Evolutionary conservation across 1,140 invertebrate species (phyloP).

Genomic region (Nebria ingens): DNA sequence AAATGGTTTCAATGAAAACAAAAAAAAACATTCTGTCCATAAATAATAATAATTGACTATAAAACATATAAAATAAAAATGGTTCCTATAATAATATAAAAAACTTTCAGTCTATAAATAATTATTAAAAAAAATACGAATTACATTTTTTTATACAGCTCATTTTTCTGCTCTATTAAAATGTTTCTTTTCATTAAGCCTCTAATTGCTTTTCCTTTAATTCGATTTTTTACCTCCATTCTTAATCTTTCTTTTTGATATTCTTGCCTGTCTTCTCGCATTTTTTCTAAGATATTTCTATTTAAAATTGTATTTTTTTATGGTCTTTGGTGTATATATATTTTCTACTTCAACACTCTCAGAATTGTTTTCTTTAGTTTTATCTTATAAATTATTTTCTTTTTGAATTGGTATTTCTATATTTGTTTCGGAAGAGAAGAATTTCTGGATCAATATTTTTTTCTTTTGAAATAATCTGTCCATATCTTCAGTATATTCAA

Average conservation of each 20-base stretch:
- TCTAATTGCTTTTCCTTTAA: background rate
- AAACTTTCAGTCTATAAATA: background rate
- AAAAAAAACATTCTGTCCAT: background rate
- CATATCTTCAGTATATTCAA: conserved; percentile 16
- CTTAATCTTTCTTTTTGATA: background rate
- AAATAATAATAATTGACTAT: background rate
- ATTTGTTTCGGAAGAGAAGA: background rate
- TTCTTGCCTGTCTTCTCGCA: background rate
- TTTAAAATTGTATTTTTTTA: background rate
- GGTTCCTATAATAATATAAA: background rate
- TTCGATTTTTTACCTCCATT: background rate
- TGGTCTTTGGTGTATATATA: background rate
- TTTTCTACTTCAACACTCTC: background rate
- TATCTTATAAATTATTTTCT: too few species aligned
- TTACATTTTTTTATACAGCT: background rate
- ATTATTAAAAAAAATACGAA: too few species aligned
- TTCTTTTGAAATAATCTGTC: background rate
- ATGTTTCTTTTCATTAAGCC: background rate
- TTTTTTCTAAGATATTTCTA: background rate
- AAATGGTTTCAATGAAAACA: background rate
- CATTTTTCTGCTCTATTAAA: background rate
- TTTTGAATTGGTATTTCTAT: background rate
- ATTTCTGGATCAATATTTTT: background rate
- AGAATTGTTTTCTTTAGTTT: background rate
- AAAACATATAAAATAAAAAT: too few species aligned